Evolutionary conservation across 1,140 invertebrate species (phyloP).

Genomic region (Halesus radiatus): DNA sequence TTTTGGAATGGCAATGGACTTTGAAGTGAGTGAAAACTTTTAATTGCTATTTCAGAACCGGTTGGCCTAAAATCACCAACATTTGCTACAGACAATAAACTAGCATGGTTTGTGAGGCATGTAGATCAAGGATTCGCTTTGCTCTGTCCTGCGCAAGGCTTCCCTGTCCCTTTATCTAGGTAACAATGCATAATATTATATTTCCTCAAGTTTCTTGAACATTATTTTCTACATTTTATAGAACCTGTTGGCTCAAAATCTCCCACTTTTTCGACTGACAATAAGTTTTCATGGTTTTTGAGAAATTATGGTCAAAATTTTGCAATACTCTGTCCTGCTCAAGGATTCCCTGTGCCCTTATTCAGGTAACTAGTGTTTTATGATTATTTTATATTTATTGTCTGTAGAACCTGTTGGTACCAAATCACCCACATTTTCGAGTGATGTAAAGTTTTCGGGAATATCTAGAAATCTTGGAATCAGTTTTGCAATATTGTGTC

Average conservation of each 20-base stretch:
- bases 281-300: conserved; percentile 68
- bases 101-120: conserved; percentile 72
- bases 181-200: conserved; percentile 67
- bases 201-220: conserved; percentile 40
- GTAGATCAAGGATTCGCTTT: conserved; percentile 68
- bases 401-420: conserved; percentile 79
- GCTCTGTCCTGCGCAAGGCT: conserved; percentile 79
- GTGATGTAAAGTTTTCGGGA: conserved; percentile 73
- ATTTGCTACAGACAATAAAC: conserved; percentile 76
- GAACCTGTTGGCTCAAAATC: conserved; percentile 67
- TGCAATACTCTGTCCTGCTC: conserved; percentile 68
- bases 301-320: conserved; percentile 63
- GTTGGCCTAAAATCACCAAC: conserved; percentile 71
- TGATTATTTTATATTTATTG: conserved; percentile 35
- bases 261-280: conserved; percentile 66
- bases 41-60: conserved; percentile 66
- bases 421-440: conserved; percentile 78
- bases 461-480: conserved; percentile 70
- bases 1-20: conserved; percentile 72
- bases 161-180: conserved; percentile 80
- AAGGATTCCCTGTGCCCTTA: conserved; percentile 69
- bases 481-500: conserved; percentile 78
- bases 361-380: conserved; percentile 66
- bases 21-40: conserved; percentile 63
- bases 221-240: conserved; percentile 59